Evolutionary conservation across 2,797 vertebrate species (phyloP), one percentile per base, ranked within the genome.

Genomic region (Liasis olivaceus): DNA sequence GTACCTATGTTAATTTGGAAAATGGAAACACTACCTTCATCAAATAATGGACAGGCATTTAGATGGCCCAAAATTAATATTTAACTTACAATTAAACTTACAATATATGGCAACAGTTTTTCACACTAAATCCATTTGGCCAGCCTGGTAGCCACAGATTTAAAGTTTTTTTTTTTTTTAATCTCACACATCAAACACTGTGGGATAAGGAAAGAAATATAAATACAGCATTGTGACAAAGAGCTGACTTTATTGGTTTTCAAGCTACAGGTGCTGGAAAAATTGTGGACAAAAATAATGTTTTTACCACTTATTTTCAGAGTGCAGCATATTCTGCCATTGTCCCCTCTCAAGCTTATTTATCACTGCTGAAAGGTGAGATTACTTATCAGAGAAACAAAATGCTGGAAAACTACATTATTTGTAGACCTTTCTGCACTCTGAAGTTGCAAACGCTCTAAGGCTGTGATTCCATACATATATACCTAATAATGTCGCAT

Each of bases 61-160:
- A 95, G 97, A 98, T 98, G 98, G 97, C 98, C 98, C 98, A 97
- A 98, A 98, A 98, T 98, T 42, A 42, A 42, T 42, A 42, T 42
- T 42, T 42, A 42, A 42, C 42, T 42, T 42, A 42, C 42, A 42
- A 42, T 42, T 98, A 98, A 98, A 98, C 97, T 97, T 98, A 96
- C 42, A 42, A 42, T 96, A 97, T 98, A 97, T 98, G 98, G 98
- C 98, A 98, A 95, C 96, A 96, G 94, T 97, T 97, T 96, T 97
- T 97, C 96, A 96, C 97, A 97, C 90, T 96, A 98, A 97, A 98
- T 98, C 97, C 97, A 97, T 98, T 97, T 98, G 98, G 98, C 95
- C 92, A 96, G 97, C 98, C 98, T 98, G 98, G 98, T 98, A 98
- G 98, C 96, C 97, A 96, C 96, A 97, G 97, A 98, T 98, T 98